These are phyloP conservation scores for Epinephelus lanceolatus DNA, from an alignment of 2,113 vertebrate species.

Conservation along the genomic window DNA sequence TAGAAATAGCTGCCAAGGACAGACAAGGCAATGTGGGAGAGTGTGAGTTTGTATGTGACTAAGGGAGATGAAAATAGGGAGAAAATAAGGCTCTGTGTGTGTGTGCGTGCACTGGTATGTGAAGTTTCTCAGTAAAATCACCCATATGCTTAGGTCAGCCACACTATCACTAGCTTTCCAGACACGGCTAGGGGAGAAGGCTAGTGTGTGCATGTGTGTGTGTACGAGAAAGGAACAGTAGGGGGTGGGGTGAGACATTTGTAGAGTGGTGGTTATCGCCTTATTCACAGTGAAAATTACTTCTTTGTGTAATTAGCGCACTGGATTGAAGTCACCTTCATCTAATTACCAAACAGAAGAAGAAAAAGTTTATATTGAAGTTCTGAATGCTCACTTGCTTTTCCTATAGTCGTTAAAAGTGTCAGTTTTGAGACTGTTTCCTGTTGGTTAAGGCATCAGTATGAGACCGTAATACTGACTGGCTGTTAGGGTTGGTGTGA, in stretches of 20 bases:
- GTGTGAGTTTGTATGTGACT: slow-evolving; percentile 57
- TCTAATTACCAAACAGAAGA: neutral
- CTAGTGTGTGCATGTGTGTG: neutral
- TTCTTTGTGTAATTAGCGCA: neutral
- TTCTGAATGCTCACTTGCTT: neutral
- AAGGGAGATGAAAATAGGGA: slow-evolving; percentile 60
- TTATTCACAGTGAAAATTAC: neutral
- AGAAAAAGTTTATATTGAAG: too few species aligned
- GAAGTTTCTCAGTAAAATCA: slow-evolving; percentile 69
- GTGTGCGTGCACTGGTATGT: slow-evolving; percentile 25
- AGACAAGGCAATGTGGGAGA: slow-evolving; percentile 61
- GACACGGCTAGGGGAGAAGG: slow-evolving; percentile 47
- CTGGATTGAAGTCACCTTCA: neutral
- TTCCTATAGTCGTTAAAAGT: neutral
- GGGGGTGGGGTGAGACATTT: slow-evolving; percentile 2
- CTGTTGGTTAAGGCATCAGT: neutral
- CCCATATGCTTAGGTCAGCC: slow-evolving; percentile 78
- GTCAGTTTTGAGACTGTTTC: neutral
- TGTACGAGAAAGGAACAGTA: slow-evolving; percentile 14
- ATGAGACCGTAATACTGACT: neutral
- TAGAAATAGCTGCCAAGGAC: slow-evolving; percentile 61
- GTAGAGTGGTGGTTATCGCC: neutral
- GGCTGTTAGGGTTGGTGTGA: too few species aligned
- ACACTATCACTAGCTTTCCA: slow-evolving; percentile 72
- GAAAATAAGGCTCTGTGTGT: slow-evolving; percentile 41